A percentile compares a stretch with the other conserved stretches of the same genome.
Evolutionary conservation across 2,888 invertebrate species (phyloP).

Genomic region (Temnothorax ravouxi): DNA sequence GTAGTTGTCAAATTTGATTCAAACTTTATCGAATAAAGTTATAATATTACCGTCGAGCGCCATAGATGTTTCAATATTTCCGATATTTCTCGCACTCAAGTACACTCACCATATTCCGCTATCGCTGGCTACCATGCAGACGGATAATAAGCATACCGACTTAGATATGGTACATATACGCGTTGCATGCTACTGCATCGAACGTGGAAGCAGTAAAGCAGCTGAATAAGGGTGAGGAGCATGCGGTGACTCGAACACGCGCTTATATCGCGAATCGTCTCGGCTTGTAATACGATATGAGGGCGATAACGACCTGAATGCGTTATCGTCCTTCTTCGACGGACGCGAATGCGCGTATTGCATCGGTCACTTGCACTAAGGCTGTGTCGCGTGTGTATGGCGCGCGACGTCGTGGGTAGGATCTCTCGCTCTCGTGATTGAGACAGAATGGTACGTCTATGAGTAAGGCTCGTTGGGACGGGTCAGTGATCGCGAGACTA

Average conservation of each 20-base stretch:
- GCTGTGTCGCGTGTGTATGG: conserved; percentile 46
- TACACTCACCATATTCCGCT: conserved; percentile 5
- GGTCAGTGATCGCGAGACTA: conserved; percentile 81
- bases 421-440: conserved; percentile 56
- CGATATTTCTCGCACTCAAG: conserved; percentile 23
- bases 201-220: conserved; percentile 32
- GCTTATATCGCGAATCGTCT: conserved; percentile 67
- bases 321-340: conserved; percentile 75
- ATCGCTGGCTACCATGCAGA: conserved; percentile 36
- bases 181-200: conserved; percentile 38
- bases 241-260: conserved; percentile 37
- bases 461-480: conserved; percentile 71
- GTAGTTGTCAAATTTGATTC: conserved; percentile 11
- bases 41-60: background rate
- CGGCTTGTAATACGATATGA: conserved; percentile 74
- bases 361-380: conserved; percentile 63
- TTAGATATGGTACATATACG: conserved; percentile 43
- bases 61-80: conserved; percentile 8
- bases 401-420: conserved; percentile 38
- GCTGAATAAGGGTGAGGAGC: conserved; percentile 35
- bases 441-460: conserved; percentile 60
- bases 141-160: conserved; percentile 49
- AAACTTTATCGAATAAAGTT: background rate
- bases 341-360: conserved; percentile 53
- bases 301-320: conserved; percentile 73